These are phyloP conservation scores for Lasioglossum marginatum DNA, from an alignment of 2,888 invertebrate species.

Conservation along the genomic window DNA sequence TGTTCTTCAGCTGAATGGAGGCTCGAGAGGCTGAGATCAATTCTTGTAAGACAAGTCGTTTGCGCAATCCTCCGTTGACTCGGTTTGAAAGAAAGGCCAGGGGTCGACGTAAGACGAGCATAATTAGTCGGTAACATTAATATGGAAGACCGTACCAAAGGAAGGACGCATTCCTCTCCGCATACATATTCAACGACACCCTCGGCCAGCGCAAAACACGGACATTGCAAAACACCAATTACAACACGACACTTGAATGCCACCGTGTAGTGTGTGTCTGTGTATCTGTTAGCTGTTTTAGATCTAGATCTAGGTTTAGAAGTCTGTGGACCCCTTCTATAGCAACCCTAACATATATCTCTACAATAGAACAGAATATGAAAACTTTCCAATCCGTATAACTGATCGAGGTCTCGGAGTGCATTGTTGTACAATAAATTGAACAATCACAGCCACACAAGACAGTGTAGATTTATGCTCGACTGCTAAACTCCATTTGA, in stretches of 20 bases:
- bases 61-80: conserved; percentile 18
- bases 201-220: background rate
- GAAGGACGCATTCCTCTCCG: conserved; percentile 18
- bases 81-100: conserved; percentile 37
- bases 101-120: conserved; percentile 1
- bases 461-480: background rate
- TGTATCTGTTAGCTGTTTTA: conserved; percentile 65
- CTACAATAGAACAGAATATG: background rate
- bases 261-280: conserved; percentile 47
- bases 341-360: background rate
- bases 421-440: conserved; percentile 1
- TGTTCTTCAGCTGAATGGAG: background rate
- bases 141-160: background rate
- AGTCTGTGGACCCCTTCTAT: conserved; percentile 18
- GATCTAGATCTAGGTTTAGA: conserved; percentile 65
- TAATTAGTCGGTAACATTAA: conserved; percentile 27
- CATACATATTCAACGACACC: conserved; percentile 29
- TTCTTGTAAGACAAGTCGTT: background rate
- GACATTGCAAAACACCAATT: conserved; percentile 42
- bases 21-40: background rate
- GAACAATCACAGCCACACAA: background rate
- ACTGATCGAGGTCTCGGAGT: conserved; percentile 33
- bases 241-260: conserved; percentile 70
- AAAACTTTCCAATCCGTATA: background rate
- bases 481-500: background rate